These are phyloP conservation scores for Acrocephalus arundinaceus DNA, from an alignment of 2,113 vertebrate species.

Conservation along the genomic window DNA sequence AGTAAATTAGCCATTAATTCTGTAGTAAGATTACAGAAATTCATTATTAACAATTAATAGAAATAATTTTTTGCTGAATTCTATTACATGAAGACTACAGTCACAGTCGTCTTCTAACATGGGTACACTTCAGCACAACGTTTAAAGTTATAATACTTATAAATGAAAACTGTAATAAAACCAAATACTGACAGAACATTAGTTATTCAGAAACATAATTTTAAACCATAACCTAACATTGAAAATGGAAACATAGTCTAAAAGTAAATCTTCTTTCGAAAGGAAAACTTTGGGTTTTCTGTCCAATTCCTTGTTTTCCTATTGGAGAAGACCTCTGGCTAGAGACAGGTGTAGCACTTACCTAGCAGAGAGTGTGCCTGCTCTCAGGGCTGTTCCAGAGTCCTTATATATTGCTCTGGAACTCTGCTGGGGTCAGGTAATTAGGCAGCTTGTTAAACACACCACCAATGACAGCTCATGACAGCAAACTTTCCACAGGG, in stretches of 20 bases:
- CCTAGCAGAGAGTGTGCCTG: constrained; percentile 54
- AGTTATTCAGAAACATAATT: not conserved
- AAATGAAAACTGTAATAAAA: not conserved
- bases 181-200: not conserved
- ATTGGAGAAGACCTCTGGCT: not conserved
- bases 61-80: not conserved
- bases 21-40: not conserved
- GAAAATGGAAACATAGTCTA: not conserved
- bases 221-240: not conserved
- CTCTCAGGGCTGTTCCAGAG: constrained; percentile 8
- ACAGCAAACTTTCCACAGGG: constrained; percentile 80
- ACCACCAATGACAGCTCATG: constrained; percentile 74
- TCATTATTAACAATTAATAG: not conserved
- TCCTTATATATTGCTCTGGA: constrained; percentile 75
- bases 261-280: constrained; percentile 1
- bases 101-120: not conserved
- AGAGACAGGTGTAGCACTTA: constrained; percentile 65
- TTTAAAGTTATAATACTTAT: not conserved
- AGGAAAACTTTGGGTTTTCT: not conserved
- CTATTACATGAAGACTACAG: not conserved
- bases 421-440: constrained; percentile 60
- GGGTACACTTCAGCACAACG: not conserved
- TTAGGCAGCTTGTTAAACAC: constrained; percentile 72
- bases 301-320: not conserved
- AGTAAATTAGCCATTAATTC: not conserved